Percentiles rank a stretch among this genome's conserved stretches.
Evolutionary conservation across 2,113 vertebrate genomes (phyloP).

Genomic region (Vanacampus margaritifer): DNA sequence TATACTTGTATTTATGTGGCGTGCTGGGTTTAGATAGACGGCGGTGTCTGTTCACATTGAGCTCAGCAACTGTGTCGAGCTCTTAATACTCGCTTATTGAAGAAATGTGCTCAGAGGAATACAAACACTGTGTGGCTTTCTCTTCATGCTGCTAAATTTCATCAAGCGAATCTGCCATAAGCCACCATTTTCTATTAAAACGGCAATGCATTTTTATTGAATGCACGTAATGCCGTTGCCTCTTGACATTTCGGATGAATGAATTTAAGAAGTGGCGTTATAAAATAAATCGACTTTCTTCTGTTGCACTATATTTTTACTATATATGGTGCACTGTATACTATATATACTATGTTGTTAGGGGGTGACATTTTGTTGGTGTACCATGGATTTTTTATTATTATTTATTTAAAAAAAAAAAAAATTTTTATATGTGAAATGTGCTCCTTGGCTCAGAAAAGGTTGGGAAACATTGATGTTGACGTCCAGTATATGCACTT

Average conservation of each 20-base stretch:
- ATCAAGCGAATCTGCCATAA: neutral
- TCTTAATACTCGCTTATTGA: slow-evolving; percentile 66
- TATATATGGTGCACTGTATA: too few relatives aligned
- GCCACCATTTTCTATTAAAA: slow-evolving; percentile 2
- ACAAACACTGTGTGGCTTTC: slow-evolving; percentile 58
- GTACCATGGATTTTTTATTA: too few relatives aligned
- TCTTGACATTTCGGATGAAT: slow-evolving; percentile 3
- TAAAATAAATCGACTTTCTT: slow-evolving; percentile 1
- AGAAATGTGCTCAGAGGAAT: slow-evolving; percentile 65
- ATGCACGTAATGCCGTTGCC: neutral
- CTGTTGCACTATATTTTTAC: neutral
- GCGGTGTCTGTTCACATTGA: slow-evolving; percentile 60
- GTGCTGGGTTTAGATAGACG: slow-evolving; percentile 51
- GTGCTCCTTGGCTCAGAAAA: too few relatives aligned
- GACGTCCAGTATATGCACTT: neutral
- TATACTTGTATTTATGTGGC: slow-evolving; percentile 41
- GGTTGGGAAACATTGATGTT: too few relatives aligned
- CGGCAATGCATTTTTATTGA: neutral
- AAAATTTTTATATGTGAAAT: too few relatives aligned
- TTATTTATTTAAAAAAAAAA: too few relatives aligned
- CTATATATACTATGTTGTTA: too few relatives aligned
- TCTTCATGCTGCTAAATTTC: slow-evolving; percentile 12
- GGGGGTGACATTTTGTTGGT: too few relatives aligned
- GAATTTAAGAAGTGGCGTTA: neutral
- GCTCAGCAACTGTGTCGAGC: slow-evolving; percentile 62